Base-by-base conservation (phyloP, 2,888 invertebrate genomes). In the Sthenelais limicola region DNA sequence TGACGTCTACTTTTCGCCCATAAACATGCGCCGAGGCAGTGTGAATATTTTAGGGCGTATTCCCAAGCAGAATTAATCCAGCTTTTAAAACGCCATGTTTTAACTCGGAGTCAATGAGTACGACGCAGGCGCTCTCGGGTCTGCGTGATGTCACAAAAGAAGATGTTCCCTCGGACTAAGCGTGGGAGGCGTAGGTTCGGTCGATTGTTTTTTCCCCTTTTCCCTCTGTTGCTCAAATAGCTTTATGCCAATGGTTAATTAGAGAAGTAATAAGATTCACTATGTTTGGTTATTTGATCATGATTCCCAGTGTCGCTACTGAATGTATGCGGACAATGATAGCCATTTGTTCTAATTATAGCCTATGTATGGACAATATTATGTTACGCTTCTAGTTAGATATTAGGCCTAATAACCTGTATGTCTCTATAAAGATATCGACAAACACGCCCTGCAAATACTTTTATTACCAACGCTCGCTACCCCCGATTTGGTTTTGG, bases 1-100 rank as follows among this genome's bases (percentile, higher is more conserved):
- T 5, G 32, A 24, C 62, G 62, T 62, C 62, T 62, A 38, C 38
- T 38, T 62, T 62, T 62, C 62, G 43, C 21, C 38, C 62, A 62
- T 62, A 62, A 62, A 62, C 62, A 62, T 38, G 62, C 62, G 62
- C 24, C 62, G 1, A 24, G 12, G 28, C 12, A 26, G 54, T 18
- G 3, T 32, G 3, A 24, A 43, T 62, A 62, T 62, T 56, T 62
- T 38, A 24, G 43, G 62, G 26, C 4, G 38, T 9, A 35, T 28
- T 62, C 43, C 43, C 43, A 9, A n/a, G n/a, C n/a, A 24, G 24
- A 62, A 62, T 62, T 62, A 62, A 62, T 62, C 62, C 62, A 3
- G 52, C 32, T 56, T 33, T 12, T 56, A 56, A 54, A 54, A n/a
- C 28, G 7, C 21, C 7, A 12, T 52, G 52, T 49, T 56, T 56